These are phyloP conservation scores for Anastrepha ludens DNA, from an alignment of 1,140 invertebrate genomes.

Conservation along the genomic window DNA sequence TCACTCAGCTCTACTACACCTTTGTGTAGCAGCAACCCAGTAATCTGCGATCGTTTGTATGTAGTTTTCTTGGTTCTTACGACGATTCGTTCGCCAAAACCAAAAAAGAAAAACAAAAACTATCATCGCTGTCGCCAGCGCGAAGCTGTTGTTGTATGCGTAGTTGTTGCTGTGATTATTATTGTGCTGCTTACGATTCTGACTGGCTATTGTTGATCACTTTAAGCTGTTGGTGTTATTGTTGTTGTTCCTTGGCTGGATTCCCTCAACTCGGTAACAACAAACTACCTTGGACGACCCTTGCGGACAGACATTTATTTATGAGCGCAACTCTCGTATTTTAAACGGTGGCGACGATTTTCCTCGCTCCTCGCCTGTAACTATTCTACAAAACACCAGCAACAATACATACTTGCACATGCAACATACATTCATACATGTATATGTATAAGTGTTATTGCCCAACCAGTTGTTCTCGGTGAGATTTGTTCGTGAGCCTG, in stretches of 20 bases:
- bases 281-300: not conserved
- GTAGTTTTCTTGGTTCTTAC: not conserved
- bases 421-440: not conserved
- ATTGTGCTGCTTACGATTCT: not conserved
- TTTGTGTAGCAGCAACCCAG: not conserved
- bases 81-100: no score
- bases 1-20: not conserved
- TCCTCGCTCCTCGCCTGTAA: constrained; percentile 4
- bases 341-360: constrained; percentile 47
- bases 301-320: constrained; percentile 33
- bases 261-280: not conserved
- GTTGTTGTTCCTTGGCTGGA: not conserved
- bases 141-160: not conserved
- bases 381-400: constrained; percentile 25
- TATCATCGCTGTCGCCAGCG: not conserved
- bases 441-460: constrained; percentile 23
- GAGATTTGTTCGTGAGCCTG: not conserved
- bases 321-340: constrained; percentile 50
- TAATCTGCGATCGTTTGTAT: not conserved
- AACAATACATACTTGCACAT: not conserved
- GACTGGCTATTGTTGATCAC: constrained; percentile 44
- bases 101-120: not conserved
- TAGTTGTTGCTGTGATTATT: constrained; percentile 14
- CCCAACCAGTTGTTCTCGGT: not conserved
- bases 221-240: not conserved